Evolutionary conservation across 2,797 vertebrate genomes (phyloP).

Genomic region (Gymnothorax reevesii): DNA sequence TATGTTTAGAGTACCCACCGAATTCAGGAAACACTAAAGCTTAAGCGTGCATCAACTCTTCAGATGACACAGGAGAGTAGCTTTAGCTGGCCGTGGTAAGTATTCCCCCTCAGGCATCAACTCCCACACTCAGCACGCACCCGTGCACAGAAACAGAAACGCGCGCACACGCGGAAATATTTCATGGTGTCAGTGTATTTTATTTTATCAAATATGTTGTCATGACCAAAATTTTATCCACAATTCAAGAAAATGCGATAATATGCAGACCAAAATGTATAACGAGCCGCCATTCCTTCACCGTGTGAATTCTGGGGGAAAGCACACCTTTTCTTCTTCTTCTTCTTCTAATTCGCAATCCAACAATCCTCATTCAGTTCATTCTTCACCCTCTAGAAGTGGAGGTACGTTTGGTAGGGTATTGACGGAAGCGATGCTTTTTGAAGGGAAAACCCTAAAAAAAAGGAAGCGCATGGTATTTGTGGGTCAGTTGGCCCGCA

Average conservation of each 20-base stretch:
- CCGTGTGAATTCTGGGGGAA: not conserved
- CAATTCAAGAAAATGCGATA: not conserved
- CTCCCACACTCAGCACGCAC: not conserved
- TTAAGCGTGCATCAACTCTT: not conserved
- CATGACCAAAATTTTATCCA: not conserved
- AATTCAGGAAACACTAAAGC: too few relatives aligned
- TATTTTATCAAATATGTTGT: not conserved
- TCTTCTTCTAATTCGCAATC: not conserved
- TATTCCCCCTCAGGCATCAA: not conserved
- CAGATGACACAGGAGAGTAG: conserved; percentile 1
- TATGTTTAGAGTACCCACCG: not conserved
- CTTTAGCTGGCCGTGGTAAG: conserved; percentile 7
- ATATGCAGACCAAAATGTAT: not conserved
- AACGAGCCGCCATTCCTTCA: not conserved
- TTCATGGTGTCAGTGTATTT: not conserved
- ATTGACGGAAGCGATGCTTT: too few relatives aligned
- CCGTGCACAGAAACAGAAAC: not conserved
- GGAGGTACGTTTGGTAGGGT: too few relatives aligned
- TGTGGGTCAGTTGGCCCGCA: too few relatives aligned
- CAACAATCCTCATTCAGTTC: too few relatives aligned
- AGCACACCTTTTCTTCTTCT: not conserved
- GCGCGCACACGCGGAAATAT: not conserved
- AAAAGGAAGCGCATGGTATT: too few relatives aligned
- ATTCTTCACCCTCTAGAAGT: too few relatives aligned
- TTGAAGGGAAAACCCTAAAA: too few relatives aligned